These are phyloP conservation scores for Papilio protenor DNA, from an alignment of 2,888 invertebrate species.

Conservation along the genomic window DNA sequence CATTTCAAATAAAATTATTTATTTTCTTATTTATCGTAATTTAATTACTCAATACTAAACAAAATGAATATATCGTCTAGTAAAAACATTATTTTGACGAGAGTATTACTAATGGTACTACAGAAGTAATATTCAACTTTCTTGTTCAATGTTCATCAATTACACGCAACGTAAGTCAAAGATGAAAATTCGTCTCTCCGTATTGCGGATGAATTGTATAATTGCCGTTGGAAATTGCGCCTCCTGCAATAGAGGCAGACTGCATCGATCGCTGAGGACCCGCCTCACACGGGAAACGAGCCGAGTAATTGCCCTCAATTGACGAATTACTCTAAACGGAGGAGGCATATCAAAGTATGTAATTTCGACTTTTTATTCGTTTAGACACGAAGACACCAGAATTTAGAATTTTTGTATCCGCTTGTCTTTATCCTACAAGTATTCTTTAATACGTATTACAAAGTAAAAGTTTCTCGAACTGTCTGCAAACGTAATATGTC, in stretches of 20 bases:
- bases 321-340: constrained; percentile 64
- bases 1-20: too few relatives aligned
- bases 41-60: too few relatives aligned
- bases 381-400: not conserved
- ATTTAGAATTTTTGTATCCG: not conserved
- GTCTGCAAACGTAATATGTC: constrained; percentile 26
- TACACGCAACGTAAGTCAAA: constrained; percentile 47
- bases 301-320: constrained; percentile 80
- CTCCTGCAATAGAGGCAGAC: constrained; percentile 63
- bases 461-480: constrained; percentile 10
- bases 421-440: not conserved
- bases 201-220: constrained; percentile 62
- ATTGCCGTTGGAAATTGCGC: constrained; percentile 78
- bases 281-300: constrained; percentile 59
- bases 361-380: constrained; percentile 8
- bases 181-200: constrained; percentile 44
- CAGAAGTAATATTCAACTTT: not conserved
- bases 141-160: constrained; percentile 33
- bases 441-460: not conserved
- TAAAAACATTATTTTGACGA: not conserved
- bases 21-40: too few relatives aligned
- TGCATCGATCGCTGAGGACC: constrained; percentile 68
- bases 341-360: constrained; percentile 58
- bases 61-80: not conserved
- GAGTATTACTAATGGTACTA: not conserved